A percentile compares a stretch with the other conserved stretches of the same genome.
Evolutionary conservation across 2,797 vertebrate genomes (phyloP).

Genomic region (Echeneis naucrates): DNA sequence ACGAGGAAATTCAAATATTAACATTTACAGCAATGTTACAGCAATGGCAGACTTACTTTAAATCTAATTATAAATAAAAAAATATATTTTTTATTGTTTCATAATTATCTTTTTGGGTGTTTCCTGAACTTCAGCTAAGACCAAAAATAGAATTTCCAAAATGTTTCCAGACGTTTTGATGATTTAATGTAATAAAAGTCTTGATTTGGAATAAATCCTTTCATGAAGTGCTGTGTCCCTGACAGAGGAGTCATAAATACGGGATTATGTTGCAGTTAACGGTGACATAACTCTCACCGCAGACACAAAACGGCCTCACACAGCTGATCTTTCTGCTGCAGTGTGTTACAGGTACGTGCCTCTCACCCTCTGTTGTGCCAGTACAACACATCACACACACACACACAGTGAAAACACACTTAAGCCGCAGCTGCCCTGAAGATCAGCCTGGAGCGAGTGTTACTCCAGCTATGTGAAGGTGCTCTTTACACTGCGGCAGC

Average conservation of each 20-base stretch:
- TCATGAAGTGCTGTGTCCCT: too few species aligned
- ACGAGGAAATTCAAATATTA: too few species aligned
- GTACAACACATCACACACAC: conserved; percentile 22
- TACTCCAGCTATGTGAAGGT: conserved; percentile 31
- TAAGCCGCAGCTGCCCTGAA: conserved; percentile 25
- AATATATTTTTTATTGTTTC: too few species aligned
- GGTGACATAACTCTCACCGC: background rate
- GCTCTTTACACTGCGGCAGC: conserved; percentile 24
- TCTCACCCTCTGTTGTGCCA: background rate
- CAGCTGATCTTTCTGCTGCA: background rate
- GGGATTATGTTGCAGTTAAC: background rate
- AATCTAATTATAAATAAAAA: too few species aligned
- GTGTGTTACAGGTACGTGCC: conserved; percentile 4
- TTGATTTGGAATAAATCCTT: too few species aligned
- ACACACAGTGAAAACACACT: background rate
- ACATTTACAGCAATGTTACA: too few species aligned
- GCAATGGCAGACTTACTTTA: too few species aligned
- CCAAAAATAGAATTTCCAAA: too few species aligned
- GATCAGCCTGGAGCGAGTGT: conserved; percentile 23
- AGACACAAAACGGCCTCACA: conserved; percentile 25
- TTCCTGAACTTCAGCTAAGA: too few species aligned
- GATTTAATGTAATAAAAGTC: too few species aligned
- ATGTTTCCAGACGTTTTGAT: too few species aligned
- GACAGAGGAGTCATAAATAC: background rate
- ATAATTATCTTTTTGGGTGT: too few species aligned